Conservation (phyloP, 2,888 invertebrate species). For the Drosophila parthenogenetica region DNA sequence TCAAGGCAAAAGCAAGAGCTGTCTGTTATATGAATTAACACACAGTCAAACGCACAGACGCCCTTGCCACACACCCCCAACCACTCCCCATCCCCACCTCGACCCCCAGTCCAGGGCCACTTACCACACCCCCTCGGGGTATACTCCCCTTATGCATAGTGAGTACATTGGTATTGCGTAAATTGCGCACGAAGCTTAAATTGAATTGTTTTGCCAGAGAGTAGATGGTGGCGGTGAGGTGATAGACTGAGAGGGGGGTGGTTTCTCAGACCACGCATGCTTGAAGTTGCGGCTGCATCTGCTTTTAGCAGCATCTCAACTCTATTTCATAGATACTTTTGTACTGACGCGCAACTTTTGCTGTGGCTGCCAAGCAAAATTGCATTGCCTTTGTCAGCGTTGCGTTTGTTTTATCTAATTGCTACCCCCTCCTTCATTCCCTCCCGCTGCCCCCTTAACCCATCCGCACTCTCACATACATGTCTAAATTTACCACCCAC, state of each 20-base stretch:
- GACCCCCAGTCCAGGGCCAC: background rate
- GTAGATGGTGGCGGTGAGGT: background rate
- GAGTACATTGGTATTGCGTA: constrained; percentile 59
- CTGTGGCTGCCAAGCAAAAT: constrained; percentile 72
- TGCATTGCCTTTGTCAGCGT: constrained; percentile 81
- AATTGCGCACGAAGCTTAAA: constrained; percentile 81
- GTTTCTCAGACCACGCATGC: constrained; percentile 64
- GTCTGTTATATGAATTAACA: constrained; percentile 77
- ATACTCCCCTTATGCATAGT: background rate
- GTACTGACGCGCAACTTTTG: constrained; percentile 73
- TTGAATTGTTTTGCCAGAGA: constrained; percentile 69
- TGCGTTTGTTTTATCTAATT: constrained; percentile 81
- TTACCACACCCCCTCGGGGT: background rate
- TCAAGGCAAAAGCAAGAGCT: constrained; percentile 42
- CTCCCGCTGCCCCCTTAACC: no score
- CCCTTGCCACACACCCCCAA: constrained; percentile 20
- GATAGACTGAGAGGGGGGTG: background rate
- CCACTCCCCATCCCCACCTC: background rate
- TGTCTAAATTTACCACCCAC: constrained; percentile 32
- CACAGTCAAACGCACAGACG: constrained; percentile 58
- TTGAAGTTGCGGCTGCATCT: constrained; percentile 70
- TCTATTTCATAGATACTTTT: constrained; percentile 75
- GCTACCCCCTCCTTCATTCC: constrained; percentile 30
- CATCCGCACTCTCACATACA: constrained; percentile 8
- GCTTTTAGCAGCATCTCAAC: constrained; percentile 57